phyloP scores from a whole-genome alignment of 1,140 invertebrate genomes.

The Pogonomyrmex barbatus region DNA sequence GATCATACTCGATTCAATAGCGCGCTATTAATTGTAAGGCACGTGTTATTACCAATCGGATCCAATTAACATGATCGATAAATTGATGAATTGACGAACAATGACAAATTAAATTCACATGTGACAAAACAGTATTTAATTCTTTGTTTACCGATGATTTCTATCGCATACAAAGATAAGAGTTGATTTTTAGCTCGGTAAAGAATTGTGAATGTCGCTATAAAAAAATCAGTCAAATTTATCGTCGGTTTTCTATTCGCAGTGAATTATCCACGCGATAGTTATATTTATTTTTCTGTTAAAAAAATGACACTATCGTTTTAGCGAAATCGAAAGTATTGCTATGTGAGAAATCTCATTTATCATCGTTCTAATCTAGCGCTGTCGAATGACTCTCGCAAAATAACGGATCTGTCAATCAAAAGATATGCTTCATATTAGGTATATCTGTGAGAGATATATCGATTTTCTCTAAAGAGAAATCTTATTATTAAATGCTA shows the following conservation, averaged over 20 bases:
- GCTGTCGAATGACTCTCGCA: conserved; percentile 4
- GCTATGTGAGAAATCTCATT: conserved; percentile 33
- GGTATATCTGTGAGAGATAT: background rate
- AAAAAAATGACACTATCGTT: background rate
- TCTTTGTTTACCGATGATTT: conserved; percentile 1
- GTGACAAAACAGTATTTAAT: background rate
- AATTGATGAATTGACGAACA: background rate
- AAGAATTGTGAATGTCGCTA: background rate
- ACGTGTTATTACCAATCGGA: background rate
- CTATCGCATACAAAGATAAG: background rate
- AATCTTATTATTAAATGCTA: conserved; percentile 22
- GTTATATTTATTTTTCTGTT: background rate
- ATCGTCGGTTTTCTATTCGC: background rate
- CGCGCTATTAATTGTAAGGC: conserved; percentile 31
- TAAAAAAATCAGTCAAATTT: conserved; percentile 1
- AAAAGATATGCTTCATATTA: background rate
- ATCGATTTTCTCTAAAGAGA: background rate
- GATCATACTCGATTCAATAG: background rate
- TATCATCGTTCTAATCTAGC: background rate
- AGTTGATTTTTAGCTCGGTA: conserved; percentile 15
- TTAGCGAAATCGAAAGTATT: background rate
- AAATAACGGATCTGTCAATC: conserved; percentile 2
- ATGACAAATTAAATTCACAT: background rate
- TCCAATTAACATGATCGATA: conserved; percentile 31
- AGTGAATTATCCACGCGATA: background rate